phyloP scores from a whole-genome alignment of 2,888 invertebrate species.

The Drosophila picticornis region DNA sequence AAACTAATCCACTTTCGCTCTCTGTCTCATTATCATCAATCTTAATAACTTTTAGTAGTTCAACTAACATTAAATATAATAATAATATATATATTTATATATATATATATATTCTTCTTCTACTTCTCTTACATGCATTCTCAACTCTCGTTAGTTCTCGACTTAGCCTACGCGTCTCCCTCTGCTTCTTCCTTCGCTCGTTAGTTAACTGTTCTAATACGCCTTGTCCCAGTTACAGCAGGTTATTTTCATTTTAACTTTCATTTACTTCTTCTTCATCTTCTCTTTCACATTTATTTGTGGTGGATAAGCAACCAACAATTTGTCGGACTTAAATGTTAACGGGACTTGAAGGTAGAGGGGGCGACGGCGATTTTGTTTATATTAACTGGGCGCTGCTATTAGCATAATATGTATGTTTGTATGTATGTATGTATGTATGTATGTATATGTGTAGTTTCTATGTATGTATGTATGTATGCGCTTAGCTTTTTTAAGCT shows the following conservation, averaged over 20 bases:
- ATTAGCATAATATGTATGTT: constrained; percentile 50
- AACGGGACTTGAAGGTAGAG: constrained; percentile 40
- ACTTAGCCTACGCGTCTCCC: constrained; percentile 43
- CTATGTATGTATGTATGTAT: constrained; percentile 19
- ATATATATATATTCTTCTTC: constrained; percentile 34
- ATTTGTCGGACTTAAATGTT: constrained; percentile 48
- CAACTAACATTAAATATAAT: constrained; percentile 79
- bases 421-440: constrained; percentile 30
- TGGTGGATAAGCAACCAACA: constrained; percentile 46
- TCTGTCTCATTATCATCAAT: constrained; percentile 40
- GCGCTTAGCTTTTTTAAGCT: constrained; percentile 26
- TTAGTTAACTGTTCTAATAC: constrained; percentile 52
- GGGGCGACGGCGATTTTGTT: constrained; percentile 14
- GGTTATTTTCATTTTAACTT: not conserved
- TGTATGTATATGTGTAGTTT: constrained; percentile 33
- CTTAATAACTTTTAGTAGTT: constrained; percentile 69
- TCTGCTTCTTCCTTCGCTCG: constrained; percentile 16
- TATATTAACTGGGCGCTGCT: constrained; percentile 59
- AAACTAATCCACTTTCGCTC: constrained; percentile 58
- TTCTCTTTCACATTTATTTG: constrained; percentile 1
- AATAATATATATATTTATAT: constrained; percentile 44
- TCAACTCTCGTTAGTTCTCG: constrained; percentile 37
- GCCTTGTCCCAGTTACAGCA: constrained; percentile 20
- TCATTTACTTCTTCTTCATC: not conserved
- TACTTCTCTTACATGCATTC: constrained; percentile 26